phyloP scores from a whole-genome alignment of 1,140 invertebrate species.

The Drosophila novamexicana region DNA sequence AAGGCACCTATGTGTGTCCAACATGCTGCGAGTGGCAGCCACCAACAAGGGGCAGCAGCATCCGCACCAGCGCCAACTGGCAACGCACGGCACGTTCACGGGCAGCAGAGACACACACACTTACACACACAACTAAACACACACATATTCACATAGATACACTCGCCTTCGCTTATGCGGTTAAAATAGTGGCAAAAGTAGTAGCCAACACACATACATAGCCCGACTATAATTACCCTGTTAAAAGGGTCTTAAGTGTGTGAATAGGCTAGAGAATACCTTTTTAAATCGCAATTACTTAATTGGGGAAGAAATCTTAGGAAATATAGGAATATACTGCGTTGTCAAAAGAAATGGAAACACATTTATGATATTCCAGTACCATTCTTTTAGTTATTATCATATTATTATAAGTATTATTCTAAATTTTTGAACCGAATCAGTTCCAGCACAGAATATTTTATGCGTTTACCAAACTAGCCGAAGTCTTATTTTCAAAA shows the following conservation, averaged over 20 bases:
- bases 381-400: no score
- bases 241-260: not conserved
- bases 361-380: no score
- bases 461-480: no score
- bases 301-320: no score
- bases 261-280: not conserved
- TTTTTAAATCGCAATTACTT: not conserved
- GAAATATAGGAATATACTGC: no score
- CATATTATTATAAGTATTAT: no score
- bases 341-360: no score
- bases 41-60: constrained; percentile 8
- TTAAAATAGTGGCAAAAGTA: constrained; percentile 75
- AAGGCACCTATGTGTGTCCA: constrained; percentile 19
- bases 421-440: no score
- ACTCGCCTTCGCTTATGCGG: constrained; percentile 60
- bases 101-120: constrained; percentile 28
- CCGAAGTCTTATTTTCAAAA: no score
- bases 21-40: constrained; percentile 3
- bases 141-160: constrained; percentile 6
- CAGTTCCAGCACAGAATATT: no score
- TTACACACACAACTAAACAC: constrained; percentile 1
- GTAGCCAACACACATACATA: constrained; percentile 55
- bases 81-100: constrained; percentile 51
- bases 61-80: constrained; percentile 27
- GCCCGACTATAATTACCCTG: constrained; percentile 17